Evolutionary conservation across 2,888 invertebrate genomes (phyloP), one percentile per base, ranked within the genome.

Genomic region (Papilio elwesi): DNA sequence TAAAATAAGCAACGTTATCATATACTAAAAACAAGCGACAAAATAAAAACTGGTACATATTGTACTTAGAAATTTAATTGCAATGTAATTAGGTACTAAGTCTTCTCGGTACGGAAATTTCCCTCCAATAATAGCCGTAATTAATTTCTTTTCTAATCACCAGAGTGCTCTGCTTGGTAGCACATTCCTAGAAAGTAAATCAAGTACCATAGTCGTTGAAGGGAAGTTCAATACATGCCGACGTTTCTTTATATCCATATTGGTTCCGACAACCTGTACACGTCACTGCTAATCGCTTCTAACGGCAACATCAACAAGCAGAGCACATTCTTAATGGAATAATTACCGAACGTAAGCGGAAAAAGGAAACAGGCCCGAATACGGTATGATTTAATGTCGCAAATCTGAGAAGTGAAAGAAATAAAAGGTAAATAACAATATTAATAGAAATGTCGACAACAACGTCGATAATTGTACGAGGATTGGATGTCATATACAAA

Each of bases 111-210:
- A 15, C 51, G 51, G 38, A 69, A 65, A 59, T 69, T 69, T 73
- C 70, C 67, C 51, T 71, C 53, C 71, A 66, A 71, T 64, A 48
- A n/a, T 10, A 51, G 65, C 13, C 9, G 48, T 73, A 63, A 73
- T 73, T 57, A 73, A 16, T 73, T 73, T 73, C 71, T 65, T 16
- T 64, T 62, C 38, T 52, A 53, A 38, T 59, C 11, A 16, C 13
- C 64, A 9, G 13, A 66, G 57, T 48, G 51, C 47, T 47, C 15
- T 59, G 38, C 64, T 26, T 43, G 52, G 16, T 49, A 73, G 49
- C 43, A 62, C 49, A 70, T 74, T 74, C 73, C 43, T 70, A 53
- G 73, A 74, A 74, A 66, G 70, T 62, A n/a, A 38, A 62, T 36
- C 48, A 63, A 59, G 62, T 62, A 65, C 67, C 59, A n/a, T 48